Conservation (phyloP, 2,113 vertebrate genomes). For the Vulpes ferrilata region DNA sequence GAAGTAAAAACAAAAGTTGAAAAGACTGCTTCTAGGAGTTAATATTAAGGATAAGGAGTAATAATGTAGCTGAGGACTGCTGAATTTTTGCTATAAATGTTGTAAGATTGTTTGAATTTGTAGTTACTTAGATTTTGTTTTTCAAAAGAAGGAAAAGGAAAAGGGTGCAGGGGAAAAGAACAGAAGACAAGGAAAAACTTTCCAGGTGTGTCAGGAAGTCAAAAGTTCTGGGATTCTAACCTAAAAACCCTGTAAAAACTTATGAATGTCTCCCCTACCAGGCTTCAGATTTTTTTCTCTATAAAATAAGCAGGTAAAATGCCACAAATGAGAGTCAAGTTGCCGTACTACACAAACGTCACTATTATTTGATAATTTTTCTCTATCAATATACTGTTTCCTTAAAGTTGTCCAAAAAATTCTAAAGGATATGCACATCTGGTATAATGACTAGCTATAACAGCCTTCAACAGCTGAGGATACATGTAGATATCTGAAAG, state of each 20-base stretch:
- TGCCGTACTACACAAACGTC: not conserved
- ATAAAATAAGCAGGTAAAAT: not conserved
- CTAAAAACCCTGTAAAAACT: not conserved
- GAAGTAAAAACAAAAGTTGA: not conserved
- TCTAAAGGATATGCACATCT: not conserved
- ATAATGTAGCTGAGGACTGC: not conserved
- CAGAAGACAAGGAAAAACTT: not conserved
- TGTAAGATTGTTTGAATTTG: not conserved
- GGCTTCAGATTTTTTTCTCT: not conserved
- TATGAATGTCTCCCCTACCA: not conserved
- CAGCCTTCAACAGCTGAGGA: not conserved
- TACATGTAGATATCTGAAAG: not conserved
- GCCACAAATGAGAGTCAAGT: conserved; percentile 11
- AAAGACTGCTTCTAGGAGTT: not conserved
- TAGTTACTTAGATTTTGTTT: not conserved
- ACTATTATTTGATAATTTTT: not conserved
- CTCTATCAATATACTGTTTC: not conserved
- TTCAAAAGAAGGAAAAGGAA: not conserved
- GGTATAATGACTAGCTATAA: not conserved
- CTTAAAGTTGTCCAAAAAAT: not conserved
- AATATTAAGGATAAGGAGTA: not conserved
- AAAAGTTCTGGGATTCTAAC: not conserved
- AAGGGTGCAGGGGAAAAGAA: not conserved
- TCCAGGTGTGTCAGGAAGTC: not conserved
- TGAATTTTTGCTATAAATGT: not conserved